These are phyloP conservation scores for Protobothrops mucrosquamatus DNA, from an alignment of 2,113 vertebrate species.

Conservation along the genomic window DNA sequence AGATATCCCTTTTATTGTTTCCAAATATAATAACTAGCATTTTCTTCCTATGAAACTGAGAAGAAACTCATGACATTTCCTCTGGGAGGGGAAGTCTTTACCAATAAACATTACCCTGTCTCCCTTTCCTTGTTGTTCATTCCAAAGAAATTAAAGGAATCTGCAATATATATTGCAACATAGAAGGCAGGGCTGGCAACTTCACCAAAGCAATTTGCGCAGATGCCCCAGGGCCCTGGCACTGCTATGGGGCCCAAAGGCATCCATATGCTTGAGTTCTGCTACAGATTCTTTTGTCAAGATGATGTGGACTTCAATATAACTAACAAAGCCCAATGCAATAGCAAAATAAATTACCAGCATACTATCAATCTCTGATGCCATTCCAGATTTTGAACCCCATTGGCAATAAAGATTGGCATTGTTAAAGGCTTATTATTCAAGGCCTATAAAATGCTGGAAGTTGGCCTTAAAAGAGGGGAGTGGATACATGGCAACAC, in stretches of 20 bases:
- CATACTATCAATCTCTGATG: not conserved
- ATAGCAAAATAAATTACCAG: conserved; percentile 9
- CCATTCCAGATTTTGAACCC: conserved; percentile 1
- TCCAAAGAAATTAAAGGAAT: not conserved
- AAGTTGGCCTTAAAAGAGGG: not conserved
- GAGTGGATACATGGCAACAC: not conserved
- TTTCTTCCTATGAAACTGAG: not conserved
- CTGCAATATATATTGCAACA: not conserved
- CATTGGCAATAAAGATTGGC: not conserved
- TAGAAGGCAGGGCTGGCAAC: not conserved
- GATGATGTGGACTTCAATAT: not conserved
- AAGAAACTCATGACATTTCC: not conserved
- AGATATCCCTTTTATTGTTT: not conserved
- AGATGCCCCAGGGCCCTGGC: not conserved
- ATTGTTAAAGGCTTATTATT: not conserved
- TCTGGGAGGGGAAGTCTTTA: not conserved
- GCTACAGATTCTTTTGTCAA: not conserved
- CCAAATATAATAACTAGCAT: not conserved
- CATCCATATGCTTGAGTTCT: not conserved
- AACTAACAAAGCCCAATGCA: not conserved
- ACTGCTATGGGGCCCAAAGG: not conserved
- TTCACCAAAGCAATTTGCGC: not conserved
- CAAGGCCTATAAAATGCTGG: not conserved
- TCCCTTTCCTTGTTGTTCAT: not conserved
- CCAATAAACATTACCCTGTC: not conserved